Evolutionary conservation across 2,113 vertebrate genomes (phyloP).

Genomic region (Ancistrus triradiatus): DNA sequence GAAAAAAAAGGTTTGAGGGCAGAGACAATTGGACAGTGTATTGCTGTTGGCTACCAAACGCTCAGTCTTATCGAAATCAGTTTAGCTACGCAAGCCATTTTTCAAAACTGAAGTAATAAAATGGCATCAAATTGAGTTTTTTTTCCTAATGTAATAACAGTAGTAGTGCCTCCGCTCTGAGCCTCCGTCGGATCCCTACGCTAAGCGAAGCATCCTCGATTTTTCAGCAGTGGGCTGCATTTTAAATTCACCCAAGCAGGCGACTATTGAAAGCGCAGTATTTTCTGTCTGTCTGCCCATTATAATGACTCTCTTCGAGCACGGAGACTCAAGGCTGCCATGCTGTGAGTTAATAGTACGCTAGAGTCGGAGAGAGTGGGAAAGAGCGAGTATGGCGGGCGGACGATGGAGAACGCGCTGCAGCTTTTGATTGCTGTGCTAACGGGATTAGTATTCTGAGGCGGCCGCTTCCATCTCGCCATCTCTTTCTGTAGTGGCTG

Average conservation of each 20-base stretch:
- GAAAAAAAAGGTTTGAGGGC: neutral
- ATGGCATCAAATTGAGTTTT: neutral
- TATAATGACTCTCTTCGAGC: conserved; percentile 7
- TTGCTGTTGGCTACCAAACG: neutral
- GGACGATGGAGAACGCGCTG: conserved; percentile 14
- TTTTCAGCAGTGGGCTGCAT: neutral
- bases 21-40: neutral
- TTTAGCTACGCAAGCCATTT: neutral
- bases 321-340: conserved; percentile 21
- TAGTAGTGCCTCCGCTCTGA: too few relatives aligned
- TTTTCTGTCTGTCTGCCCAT: conserved; percentile 10
- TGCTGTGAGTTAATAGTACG: conserved; percentile 23
- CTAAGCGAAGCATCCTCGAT: too few relatives aligned
- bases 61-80: neutral
- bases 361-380: conserved; percentile 8
- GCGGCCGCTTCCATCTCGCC: conserved; percentile 41
- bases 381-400: conserved; percentile 15
- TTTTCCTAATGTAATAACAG: neutral
- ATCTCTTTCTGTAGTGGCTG: conserved; percentile 42
- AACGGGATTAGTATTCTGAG: conserved; percentile 51
- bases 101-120: conserved; percentile 1
- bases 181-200: too few relatives aligned
- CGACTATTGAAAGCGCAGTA: neutral
- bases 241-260: conserved; percentile 4
- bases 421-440: conserved; percentile 48